Percentiles rank a stretch among this genome's conserved stretches.
phyloP scores from a whole-genome alignment of 2,797 vertebrate genomes.

The Myotis vivesi region DNA sequence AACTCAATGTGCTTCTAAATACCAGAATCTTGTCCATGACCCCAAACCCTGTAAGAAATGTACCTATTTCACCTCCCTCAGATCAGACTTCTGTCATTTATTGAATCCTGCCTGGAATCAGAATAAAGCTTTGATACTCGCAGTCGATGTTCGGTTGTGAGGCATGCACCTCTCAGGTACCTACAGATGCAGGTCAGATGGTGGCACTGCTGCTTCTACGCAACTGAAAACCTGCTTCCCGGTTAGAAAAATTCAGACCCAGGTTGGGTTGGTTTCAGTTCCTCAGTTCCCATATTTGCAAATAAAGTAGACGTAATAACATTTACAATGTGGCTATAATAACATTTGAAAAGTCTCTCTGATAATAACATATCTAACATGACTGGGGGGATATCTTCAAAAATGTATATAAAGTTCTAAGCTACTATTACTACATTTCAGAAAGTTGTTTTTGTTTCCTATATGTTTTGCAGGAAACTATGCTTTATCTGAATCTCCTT shows the following conservation, averaged over 20 bases:
- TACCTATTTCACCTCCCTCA: not conserved
- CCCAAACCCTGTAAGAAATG: not conserved
- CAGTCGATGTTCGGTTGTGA: not conserved
- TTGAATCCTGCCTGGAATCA: not conserved
- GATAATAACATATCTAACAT: not conserved
- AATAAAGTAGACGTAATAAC: not conserved
- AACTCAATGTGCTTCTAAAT: not conserved
- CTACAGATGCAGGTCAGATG: not conserved
- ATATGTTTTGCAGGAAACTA: not conserved
- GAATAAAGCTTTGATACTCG: not conserved
- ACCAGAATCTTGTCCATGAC: not conserved
- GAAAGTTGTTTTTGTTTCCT: not conserved
- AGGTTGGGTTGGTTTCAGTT: not conserved
- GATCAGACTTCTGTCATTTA: not conserved
- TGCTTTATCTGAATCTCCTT: not conserved
- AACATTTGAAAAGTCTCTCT: not conserved
- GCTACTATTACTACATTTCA: not conserved
- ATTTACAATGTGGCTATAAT: not conserved
- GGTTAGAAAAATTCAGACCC: not conserved
- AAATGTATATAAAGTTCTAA: not conserved
- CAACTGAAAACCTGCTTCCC: not conserved
- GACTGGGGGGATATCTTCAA: not conserved
- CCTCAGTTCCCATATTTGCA: not conserved
- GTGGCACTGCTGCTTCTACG: not conserved
- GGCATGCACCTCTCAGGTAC: fast-evolving